A percentile compares a stretch with the other conserved stretches of the same genome.
Evolutionary conservation across 35 echinoderm and acorn worm species (phyloP).

Genomic region (Lytechinus variegatus): DNA sequence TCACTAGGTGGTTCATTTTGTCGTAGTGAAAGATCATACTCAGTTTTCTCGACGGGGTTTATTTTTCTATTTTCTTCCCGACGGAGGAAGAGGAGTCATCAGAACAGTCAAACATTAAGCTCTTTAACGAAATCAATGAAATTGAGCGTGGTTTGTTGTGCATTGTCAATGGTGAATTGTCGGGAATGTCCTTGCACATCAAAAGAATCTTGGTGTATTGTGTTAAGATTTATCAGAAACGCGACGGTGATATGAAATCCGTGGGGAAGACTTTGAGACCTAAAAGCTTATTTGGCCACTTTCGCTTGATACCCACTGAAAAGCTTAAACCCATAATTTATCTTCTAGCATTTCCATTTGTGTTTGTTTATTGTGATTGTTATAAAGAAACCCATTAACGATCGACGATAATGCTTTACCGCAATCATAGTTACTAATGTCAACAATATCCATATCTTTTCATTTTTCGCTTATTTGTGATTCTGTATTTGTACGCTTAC

Average conservation of each 20-base stretch:
- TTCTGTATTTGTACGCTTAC: not conserved
- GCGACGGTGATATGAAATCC: not conserved
- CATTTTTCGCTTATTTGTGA: not conserved
- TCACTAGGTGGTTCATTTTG: slow-evolving; percentile 10
- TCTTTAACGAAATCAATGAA: slow-evolving; percentile 13
- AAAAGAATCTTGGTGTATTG: not conserved
- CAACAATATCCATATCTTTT: not conserved
- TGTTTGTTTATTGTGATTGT: slow-evolving; percentile 14
- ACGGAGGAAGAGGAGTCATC: not conserved
- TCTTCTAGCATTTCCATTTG: not conserved
- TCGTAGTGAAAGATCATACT: not conserved
- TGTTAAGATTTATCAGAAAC: not conserved
- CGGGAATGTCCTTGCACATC: not conserved
- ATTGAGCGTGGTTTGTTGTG: not conserved
- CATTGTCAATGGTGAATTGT: not conserved
- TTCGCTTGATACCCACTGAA: slow-evolving; percentile 1
- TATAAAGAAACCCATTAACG: not conserved
- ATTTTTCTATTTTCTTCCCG: not conserved
- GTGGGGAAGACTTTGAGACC: not conserved
- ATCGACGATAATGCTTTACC: not conserved
- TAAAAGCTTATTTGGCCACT: not conserved
- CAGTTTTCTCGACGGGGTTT: not conserved
- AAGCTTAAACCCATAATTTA: slow-evolving; percentile 1
- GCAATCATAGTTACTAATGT: not conserved
- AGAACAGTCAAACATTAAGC: slow-evolving; percentile 18